Evolutionary conservation across 2,888 invertebrate species (phyloP), one percentile per base, ranked within the genome.

Genomic region (Sinotaia quadrata): DNA sequence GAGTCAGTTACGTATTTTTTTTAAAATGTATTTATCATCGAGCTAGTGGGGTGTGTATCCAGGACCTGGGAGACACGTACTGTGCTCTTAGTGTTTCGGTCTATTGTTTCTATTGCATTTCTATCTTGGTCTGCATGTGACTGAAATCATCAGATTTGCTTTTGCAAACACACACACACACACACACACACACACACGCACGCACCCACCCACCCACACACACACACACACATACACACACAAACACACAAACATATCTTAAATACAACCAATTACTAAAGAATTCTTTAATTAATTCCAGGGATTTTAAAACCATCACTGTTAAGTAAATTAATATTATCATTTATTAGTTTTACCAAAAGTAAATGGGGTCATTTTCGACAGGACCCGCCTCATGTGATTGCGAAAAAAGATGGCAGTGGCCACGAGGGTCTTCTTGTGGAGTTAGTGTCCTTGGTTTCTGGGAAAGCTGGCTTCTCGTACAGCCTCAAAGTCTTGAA

Each of bases 401-500:
- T 69, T 8, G 10, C 37, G 12, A 61, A 36, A 4, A 58, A 33
- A 2, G 63, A 37, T 10, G 61, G 70, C 5, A 33, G 41, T 1
- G 41, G 51, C 18, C 5, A 49, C 47, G 62, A 71, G 10, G 77
- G 77, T 2, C 51, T 74, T 58, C 52, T 74, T n/a, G 75, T 81
- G 18, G 81, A 81, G 29, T 49, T 81, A 15, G 62, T 81, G 37
- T 54, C 69, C 18, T 58, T 73, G 47, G 59, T 81, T 15, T 73
- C 76, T 2, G 54, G 71, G 47, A 36, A 58, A 33, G 67, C 74
- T 5, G 67, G 60, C 37, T 76, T 78, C 61, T 71, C 68, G 12
- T 79, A 78, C 70, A 67, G 51, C 8, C 74, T 80, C 18, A 65
- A 67, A 37, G 65, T 76, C 24, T 75, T 77, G n/a, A 71, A 72